phyloP scores from a whole-genome alignment of 2,888 invertebrate genomes.

The Xestia ashworthii region DNA sequence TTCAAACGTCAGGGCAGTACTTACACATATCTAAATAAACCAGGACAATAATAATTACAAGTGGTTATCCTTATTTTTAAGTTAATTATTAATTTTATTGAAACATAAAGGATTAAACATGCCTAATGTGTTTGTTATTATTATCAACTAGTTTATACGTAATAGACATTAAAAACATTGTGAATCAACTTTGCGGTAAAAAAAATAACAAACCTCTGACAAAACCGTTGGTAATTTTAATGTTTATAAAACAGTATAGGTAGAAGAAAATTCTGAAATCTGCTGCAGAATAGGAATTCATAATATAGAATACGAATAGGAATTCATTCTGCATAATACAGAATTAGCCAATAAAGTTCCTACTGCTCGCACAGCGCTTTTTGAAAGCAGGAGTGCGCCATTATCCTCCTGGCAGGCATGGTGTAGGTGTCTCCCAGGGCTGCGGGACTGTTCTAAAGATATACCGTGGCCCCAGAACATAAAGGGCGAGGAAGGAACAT shows the following conservation, averaged over 20 bases:
- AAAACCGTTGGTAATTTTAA: neutral
- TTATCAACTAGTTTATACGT: neutral
- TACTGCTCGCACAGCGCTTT: neutral
- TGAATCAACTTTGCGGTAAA: constrained; percentile 17
- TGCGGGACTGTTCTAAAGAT: too few species aligned
- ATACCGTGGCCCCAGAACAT: too few species aligned
- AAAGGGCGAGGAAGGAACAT: too few species aligned
- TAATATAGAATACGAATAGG: too few species aligned
- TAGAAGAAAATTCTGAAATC: neutral
- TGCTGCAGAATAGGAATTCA: neutral
- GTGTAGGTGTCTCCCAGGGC: too few species aligned
- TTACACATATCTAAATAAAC: neutral
- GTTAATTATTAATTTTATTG: neutral
- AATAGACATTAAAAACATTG: neutral
- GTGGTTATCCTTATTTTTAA: constrained; percentile 28
- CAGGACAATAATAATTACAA: neutral
- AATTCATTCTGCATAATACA: too few species aligned
- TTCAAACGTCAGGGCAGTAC: too few species aligned
- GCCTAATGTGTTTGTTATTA: neutral
- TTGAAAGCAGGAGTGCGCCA: neutral
- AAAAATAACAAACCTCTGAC: neutral
- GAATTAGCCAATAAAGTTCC: neutral
- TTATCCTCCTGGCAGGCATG: neutral
- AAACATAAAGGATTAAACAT: neutral
- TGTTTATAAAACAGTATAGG: neutral